These are phyloP conservation scores for Pantherophis guttatus DNA, from an alignment of 2,113 vertebrate species.

Conservation along the genomic window DNA sequence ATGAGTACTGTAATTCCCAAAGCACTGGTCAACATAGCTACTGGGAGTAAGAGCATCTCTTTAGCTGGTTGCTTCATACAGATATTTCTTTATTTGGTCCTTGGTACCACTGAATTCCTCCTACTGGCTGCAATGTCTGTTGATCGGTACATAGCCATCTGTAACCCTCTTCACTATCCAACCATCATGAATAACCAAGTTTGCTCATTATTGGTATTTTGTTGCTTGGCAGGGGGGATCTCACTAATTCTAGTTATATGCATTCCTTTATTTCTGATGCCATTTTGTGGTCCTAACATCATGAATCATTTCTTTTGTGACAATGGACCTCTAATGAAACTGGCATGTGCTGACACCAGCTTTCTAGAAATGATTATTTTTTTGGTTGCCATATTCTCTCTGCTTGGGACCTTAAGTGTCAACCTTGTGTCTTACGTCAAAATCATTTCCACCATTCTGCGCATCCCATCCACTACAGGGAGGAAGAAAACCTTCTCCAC, in stretches of 20 bases:
- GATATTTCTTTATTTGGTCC: slow-evolving; percentile 17
- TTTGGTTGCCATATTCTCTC: too few relatives aligned
- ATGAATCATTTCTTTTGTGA: neutral
- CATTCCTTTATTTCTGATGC: slow-evolving; percentile 19
- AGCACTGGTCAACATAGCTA: slow-evolving; percentile 15
- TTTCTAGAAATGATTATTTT: neutral
- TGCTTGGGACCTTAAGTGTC: neutral
- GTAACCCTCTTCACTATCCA: neutral
- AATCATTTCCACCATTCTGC: neutral
- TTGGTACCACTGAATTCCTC: neutral
- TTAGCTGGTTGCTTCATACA: slow-evolving; percentile 37
- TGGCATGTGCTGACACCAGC: neutral
- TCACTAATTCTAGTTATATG: slow-evolving; percentile 21
- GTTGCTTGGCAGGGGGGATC: slow-evolving; percentile 13
- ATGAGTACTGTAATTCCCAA: slow-evolving; percentile 26
- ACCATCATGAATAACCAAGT: neutral
- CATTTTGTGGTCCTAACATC: slow-evolving; percentile 37
- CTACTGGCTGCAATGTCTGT: neutral
- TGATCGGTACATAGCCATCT: neutral
- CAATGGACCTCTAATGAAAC: neutral
- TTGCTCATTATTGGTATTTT: neutral
- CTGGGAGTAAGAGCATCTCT: neutral
- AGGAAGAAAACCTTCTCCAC: neutral
- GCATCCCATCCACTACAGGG: neutral
- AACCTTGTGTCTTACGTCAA: neutral